Base-by-base conservation (phyloP, 1,140 invertebrate genomes). In the Luehdorfia chinensis region DNA sequence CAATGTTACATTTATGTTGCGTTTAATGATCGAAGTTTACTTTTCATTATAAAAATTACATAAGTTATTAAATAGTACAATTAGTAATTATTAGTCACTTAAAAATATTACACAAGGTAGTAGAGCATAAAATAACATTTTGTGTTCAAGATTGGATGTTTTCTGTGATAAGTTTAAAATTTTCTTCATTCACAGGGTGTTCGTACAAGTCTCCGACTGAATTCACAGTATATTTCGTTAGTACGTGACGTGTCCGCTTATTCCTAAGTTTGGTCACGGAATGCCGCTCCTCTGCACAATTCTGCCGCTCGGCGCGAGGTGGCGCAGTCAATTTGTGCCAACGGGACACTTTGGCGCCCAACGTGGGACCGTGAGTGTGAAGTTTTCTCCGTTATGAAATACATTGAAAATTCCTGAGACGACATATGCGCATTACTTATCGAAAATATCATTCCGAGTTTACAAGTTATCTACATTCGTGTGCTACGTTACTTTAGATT, bases 321-420 rank as follows among this genome's bases (percentile, higher is more conserved):
- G 76, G 66, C 70, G 70, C 64, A 78, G 75, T 78, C 73, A 78
- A 76, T 81, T 81, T 77, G 63, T 66, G 31, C 50, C 51, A 45
- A 34, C 54, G 56, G 59, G 60, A 70, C 61, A 59, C 55, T 71
- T 76, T 81, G 73, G 73, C 71, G 73, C 75, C 69, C 75, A 73
- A 61, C 68, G 50, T 47, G 67, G 64, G 60, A 60, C 61, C 16
- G 11, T 14, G n/a, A 6, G 7, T 7, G 15, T 25, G 16, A 50
- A 61, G 50, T 52, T 50, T 57, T 43, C 41, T 51, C 13, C 19
- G 14, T 2, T 39, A 12, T 11, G 19, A 41, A 48, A 39, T 31
- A 39, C 21, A 34, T 23, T 18, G 19, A 34, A 36, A 13, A 21
- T 36, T 12, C n/a, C n/a, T n/a, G 14, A 41, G 47, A 30, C 12